Evolutionary conservation across 2,888 invertebrate species (phyloP).

Genomic region (Gymnosoma rotundatum): DNA sequence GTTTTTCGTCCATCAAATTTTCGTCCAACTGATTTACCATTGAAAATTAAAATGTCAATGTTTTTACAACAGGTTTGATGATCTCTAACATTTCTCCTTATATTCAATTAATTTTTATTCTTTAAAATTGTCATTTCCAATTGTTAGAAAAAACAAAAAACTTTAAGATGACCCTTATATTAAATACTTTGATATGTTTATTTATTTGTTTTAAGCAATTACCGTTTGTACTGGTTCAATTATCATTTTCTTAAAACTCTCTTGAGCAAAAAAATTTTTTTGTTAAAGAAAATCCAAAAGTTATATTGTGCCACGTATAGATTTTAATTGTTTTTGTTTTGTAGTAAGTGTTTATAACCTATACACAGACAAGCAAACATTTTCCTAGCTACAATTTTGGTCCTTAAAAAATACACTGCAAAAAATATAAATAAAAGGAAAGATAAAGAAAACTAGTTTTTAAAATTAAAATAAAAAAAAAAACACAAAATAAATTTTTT

Average conservation of each 20-base stretch:
- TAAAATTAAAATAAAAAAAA: too few relatives aligned
- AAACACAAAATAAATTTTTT: background rate
- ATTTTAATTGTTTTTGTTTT: slow-evolving; percentile 47
- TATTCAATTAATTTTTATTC: too few relatives aligned
- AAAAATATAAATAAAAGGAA: background rate
- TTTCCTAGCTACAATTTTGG: slow-evolving; percentile 17
- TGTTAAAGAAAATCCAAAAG: slow-evolving; percentile 35
- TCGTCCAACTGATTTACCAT: too few relatives aligned
- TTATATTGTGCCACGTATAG: slow-evolving; percentile 45
- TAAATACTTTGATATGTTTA: background rate
- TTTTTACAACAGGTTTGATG: too few relatives aligned
- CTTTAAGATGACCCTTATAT: too few relatives aligned
- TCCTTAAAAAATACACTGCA: slow-evolving; percentile 15
- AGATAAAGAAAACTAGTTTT: too few relatives aligned
- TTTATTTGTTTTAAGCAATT: slow-evolving; percentile 19
- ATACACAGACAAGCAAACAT: slow-evolving; percentile 14
- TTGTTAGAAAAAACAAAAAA: too few relatives aligned
- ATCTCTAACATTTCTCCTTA: too few relatives aligned
- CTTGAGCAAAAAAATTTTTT: background rate
- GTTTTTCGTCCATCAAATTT: too few relatives aligned
- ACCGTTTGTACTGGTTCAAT: slow-evolving; percentile 9
- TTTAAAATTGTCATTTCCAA: too few relatives aligned
- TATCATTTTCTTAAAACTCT: slow-evolving; percentile 2
- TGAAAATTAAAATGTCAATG: too few relatives aligned
- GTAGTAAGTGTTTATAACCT: slow-evolving; percentile 49